Evolutionary conservation across 2,113 vertebrate species (phyloP).

Genomic region (Myxocyprinus asiaticus): DNA sequence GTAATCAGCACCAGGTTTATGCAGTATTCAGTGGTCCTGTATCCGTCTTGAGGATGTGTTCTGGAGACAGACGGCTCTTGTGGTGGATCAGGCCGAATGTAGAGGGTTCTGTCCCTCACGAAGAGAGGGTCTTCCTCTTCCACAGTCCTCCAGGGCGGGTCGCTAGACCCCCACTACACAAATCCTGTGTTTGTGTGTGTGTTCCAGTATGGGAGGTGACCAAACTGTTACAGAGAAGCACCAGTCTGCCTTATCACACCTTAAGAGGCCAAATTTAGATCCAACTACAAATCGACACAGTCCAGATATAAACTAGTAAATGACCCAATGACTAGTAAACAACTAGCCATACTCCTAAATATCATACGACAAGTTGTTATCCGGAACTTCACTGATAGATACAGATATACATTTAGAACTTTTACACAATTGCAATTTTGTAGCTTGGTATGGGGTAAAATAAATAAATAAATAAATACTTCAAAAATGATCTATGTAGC

Average conservation of each 20-base stretch:
- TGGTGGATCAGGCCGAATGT: too few species aligned
- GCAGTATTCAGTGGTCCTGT: too few species aligned
- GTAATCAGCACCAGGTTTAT: too few species aligned
- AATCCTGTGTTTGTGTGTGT: not conserved
- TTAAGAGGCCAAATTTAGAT: constrained; percentile 35
- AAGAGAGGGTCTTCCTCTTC: too few species aligned
- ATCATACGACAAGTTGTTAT: not conserved
- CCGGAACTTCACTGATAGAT: not conserved
- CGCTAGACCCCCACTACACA: constrained; percentile 13
- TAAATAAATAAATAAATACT: too few species aligned
- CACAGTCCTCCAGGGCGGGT: not conserved
- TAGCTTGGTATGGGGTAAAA: too few species aligned
- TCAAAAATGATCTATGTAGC: too few species aligned
- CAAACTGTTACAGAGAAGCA: constrained; percentile 34
- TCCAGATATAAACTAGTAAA: constrained; percentile 22
- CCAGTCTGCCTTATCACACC: constrained; percentile 42
- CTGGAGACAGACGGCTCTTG: too few species aligned
- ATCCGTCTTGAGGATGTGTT: too few species aligned
- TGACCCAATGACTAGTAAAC: constrained; percentile 2
- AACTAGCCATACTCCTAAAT: not conserved
- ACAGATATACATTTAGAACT: not conserved
- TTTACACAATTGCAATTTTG: too few species aligned
- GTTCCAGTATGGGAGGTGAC: constrained; percentile 55
- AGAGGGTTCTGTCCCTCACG: too few species aligned
- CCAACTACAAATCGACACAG: constrained; percentile 36